Evolutionary conservation across 1,140 invertebrate genomes (phyloP).

Genomic region (Drosophila ananassae): DNA sequence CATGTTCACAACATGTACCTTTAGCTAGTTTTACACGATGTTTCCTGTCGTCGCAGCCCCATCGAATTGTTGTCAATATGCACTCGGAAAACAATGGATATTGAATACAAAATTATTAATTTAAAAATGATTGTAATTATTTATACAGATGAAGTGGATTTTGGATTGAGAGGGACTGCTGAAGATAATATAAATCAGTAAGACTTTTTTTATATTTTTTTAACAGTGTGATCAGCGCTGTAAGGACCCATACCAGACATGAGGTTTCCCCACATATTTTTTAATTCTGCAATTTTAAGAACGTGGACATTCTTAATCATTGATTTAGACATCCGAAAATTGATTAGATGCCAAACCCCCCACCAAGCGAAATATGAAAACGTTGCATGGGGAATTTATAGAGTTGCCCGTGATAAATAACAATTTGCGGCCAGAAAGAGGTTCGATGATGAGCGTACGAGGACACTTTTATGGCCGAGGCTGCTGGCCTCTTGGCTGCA

Average conservation of each 20-base stretch:
- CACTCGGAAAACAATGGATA: slow-evolving; percentile 15
- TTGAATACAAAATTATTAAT: background rate
- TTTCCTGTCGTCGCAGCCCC: slow-evolving; percentile 81
- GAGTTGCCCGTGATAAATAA: slow-evolving; percentile 73
- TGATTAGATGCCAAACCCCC: slow-evolving; percentile 64
- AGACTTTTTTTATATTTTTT: background rate
- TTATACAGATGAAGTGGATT: too few species aligned
- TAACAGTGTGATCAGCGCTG: background rate
- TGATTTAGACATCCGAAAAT: slow-evolving; percentile 80
- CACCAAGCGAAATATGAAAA: slow-evolving; percentile 26
- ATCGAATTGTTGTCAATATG: slow-evolving; percentile 83
- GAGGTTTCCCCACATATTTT: background rate
- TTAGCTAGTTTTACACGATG: slow-evolving; percentile 84
- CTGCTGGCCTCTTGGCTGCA: slow-evolving; percentile 2
- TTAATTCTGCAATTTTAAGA: slow-evolving; percentile 43
- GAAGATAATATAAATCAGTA: too few species aligned
- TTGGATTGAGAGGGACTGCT: too few species aligned
- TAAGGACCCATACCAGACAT: background rate
- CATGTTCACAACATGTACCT: slow-evolving; percentile 81
- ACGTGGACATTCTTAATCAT: slow-evolving; percentile 75
- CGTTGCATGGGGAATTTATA: slow-evolving; percentile 57
- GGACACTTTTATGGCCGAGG: slow-evolving; percentile 64
- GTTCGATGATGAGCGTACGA: slow-evolving; percentile 63
- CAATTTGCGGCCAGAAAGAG: slow-evolving; percentile 59
- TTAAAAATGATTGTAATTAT: too few species aligned